Conservation (phyloP, 2,888 invertebrate species). For the Pecten maximus region DNA sequence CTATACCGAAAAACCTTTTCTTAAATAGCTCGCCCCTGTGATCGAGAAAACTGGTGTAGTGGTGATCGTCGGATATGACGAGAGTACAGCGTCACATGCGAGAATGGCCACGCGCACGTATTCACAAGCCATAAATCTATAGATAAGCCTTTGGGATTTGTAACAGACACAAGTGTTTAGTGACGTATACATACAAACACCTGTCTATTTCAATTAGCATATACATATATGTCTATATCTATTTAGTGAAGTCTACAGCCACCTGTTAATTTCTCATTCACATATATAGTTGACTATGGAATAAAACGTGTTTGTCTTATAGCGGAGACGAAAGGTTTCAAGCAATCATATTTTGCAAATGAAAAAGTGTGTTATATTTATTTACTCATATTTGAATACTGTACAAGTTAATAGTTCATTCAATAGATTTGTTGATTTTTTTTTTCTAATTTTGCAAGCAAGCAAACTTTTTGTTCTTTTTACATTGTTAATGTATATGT, state of each 20-base stretch:
- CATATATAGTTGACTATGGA: not conserved
- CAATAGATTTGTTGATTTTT: too few relatives aligned
- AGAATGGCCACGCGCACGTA: not conserved
- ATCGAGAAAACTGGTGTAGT: too few relatives aligned
- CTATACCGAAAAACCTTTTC: too few relatives aligned
- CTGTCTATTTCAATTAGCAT: slow-evolving; percentile 5
- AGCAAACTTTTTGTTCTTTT: too few relatives aligned
- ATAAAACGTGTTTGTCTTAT: not conserved
- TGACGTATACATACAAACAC: not conserved
- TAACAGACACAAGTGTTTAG: not conserved
- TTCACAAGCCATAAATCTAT: not conserved
- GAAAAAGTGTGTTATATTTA: too few relatives aligned
- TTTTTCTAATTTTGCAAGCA: too few relatives aligned
- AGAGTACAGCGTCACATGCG: not conserved
- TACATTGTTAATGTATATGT: too few relatives aligned
- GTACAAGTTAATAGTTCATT: too few relatives aligned
- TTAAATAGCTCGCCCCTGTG: too few relatives aligned
- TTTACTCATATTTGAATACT: not conserved
- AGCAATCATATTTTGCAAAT: not conserved
- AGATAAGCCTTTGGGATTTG: not conserved
- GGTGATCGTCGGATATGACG: not conserved
- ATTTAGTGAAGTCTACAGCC: not conserved
- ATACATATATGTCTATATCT: slow-evolving; percentile 30
- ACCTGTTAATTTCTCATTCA: not conserved
- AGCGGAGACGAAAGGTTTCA: not conserved